Base-by-base conservation (phyloP, 2,888 invertebrate genomes). In the Yponomeuta evonymella region DNA sequence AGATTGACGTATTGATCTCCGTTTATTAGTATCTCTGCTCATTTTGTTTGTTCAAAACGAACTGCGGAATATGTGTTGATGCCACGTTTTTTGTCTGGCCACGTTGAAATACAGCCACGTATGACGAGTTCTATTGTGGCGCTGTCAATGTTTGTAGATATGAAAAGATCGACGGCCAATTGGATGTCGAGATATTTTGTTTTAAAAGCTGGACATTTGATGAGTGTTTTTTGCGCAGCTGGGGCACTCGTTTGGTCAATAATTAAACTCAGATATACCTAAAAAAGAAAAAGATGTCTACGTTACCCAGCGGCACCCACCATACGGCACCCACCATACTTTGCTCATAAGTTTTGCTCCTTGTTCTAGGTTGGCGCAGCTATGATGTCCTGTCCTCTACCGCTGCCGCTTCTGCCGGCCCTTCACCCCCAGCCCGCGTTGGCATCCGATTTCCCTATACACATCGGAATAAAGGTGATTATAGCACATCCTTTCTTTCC, bases 371-470 rank as follows among this genome's bases (percentile, higher is more conserved):
- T 91, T 87, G 89, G 90, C 86, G 88, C 89, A 92, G 81, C 83
- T 89, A 94, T 94, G 94, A 94, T 94, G 94, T 94, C 94, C 93
- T 94, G 94, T 87, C 94, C 94, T 79, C 86, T 94, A 75, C 94
- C 94, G 78, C 91, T 94, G 89, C 94, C 94, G 90, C 93, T 94
- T 77, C 86, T 94, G 86, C 92, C 93, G 89, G 93, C 94, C 76
- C 87, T 94, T 75, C 94, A 94, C 78, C 93, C 90, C 71, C 93
- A 89, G 86, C 93, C 92, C 81, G 93, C 93, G 75, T 87, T 91
- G 82, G 93, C 92, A 76, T 93, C 94, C 79, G 94, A 93, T 89
- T 94, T 91, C 83, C 93, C 93, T 75, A 93, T 94, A 73, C 94
- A 94, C 83, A 94, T 94, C 78, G 94, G 94, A 84, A 94, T 94